Evolutionary conservation across 2,888 invertebrate genomes (phyloP), one percentile per base, ranked within the genome.

Genomic region (Buathra laborator): DNA sequence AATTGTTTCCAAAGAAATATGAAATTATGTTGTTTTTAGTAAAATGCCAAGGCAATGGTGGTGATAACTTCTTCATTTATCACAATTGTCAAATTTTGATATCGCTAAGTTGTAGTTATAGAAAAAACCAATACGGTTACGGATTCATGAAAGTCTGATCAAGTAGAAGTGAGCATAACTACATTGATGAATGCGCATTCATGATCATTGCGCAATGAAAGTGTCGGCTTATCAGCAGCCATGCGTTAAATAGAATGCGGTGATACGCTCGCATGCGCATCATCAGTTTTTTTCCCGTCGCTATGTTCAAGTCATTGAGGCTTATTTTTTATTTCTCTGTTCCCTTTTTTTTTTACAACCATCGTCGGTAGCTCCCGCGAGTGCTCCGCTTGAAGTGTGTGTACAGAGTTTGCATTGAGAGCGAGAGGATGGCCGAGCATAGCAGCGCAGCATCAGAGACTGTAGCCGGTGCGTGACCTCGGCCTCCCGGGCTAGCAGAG

Each of bases 401-500:
- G 76, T 77, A 77, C 76, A 72, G 72, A 81, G 72, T 48, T 46
- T 44, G 68, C 76, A 72, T 66, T 24, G 80, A 81, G 80, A 71
- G 66, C 32, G 64, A 56, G 74, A 80, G 70, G 80, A 80, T 75
- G 64, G 68, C 43, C 46, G 53, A 37, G 68, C 62, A 32, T 66
- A 37, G 62, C 19, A 64, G 62, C 14, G 53, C 67, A 53, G 75
- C 74, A 81, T 75, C 74, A 75, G 79, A 75, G 56, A 76, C 68
- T 59, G 71, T 62, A 81, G 80, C 84, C 84, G 48, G 76, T 80
- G 84, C 80, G 76, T 81, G 84, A 84, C 84, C 84, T 84, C 84
- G 67, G 80, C 76, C 71, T 81, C 80, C 81, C 84, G 32, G 72
- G 59, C 59, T 48, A 59, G 48, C 76, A 77, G 80, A 67, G 76